Conservation (phyloP, 2,113 vertebrate species). For the Oenanthe oenanthe region DNA sequence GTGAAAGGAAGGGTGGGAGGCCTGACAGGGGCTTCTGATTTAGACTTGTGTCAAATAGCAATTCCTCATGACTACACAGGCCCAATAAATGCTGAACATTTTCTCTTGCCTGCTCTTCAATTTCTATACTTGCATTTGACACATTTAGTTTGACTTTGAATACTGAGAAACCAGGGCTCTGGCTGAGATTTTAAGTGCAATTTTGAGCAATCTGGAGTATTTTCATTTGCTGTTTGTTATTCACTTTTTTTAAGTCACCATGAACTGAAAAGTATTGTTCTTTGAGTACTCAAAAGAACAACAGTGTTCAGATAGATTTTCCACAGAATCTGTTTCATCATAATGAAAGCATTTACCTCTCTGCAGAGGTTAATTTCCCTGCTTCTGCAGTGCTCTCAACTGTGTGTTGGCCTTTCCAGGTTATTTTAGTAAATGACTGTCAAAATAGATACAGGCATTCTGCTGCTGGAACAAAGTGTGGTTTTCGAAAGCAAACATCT, state of each 20-base stretch:
- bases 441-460: neutral
- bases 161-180: neutral
- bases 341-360: neutral
- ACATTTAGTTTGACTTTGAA: neutral
- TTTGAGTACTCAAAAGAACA: neutral
- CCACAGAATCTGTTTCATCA: slow-evolving; percentile 4
- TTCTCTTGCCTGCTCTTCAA: neutral
- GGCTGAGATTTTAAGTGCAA: neutral
- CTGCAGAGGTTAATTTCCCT: neutral
- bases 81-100: neutral
- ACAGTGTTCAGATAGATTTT: neutral
- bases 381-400: neutral
- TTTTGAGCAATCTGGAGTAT: neutral
- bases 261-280: neutral
- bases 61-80: neutral
- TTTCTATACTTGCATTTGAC: neutral
- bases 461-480: slow-evolving; percentile 10
- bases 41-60: neutral
- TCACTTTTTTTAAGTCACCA: neutral
- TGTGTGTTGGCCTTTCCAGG: neutral
- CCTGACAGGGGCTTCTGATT: neutral
- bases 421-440: slow-evolving; percentile 33
- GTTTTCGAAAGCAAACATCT: slow-evolving; percentile 41
- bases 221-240: neutral
- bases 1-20: neutral